A percentile compares a stretch with the other conserved stretches of the same genome.
Evolutionary conservation across 1,140 invertebrate species (phyloP).

Genomic region (Zaprionus africanus): DNA sequence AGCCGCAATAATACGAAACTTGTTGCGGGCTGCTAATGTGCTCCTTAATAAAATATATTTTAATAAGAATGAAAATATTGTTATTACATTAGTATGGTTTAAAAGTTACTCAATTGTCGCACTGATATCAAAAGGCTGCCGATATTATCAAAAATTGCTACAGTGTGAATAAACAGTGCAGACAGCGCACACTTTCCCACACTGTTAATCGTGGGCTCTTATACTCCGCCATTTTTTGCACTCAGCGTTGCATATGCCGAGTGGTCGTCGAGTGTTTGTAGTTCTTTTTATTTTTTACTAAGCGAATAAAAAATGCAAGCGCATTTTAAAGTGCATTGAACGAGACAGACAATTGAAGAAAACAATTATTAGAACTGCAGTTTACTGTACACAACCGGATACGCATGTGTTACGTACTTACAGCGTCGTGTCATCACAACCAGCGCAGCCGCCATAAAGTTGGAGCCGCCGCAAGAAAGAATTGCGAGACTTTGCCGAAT

Average conservation of each 20-base stretch:
- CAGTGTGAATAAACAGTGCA: background rate
- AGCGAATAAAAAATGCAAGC: conserved; percentile 36
- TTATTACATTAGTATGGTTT: background rate
- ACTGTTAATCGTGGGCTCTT: background rate
- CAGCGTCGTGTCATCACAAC: conserved; percentile 35
- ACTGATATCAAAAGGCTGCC: background rate
- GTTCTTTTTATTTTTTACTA: conserved; percentile 18
- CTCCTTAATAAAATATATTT: background rate
- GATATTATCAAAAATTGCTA: background rate
- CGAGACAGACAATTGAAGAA: background rate
- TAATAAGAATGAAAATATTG: background rate
- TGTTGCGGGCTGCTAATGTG: background rate
- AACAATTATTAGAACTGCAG: conserved; percentile 7
- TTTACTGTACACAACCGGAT: conserved; percentile 31
- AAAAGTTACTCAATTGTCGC: background rate
- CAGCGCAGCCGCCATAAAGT: conserved; percentile 47
- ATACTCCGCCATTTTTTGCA: conserved; percentile 69
- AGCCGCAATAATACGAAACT: background rate
- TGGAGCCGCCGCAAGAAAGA: conserved; percentile 18
- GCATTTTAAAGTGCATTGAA: conserved; percentile 43
- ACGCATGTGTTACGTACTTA: conserved; percentile 74
- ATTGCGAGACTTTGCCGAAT: conserved; percentile 29
- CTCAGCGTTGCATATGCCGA: conserved; percentile 66
- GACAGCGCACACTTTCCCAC: conserved; percentile 12
- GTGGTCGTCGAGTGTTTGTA: conserved; percentile 39